phyloP scores from a whole-genome alignment of 2,113 vertebrate species.

The Polyodon spathula region DNA sequence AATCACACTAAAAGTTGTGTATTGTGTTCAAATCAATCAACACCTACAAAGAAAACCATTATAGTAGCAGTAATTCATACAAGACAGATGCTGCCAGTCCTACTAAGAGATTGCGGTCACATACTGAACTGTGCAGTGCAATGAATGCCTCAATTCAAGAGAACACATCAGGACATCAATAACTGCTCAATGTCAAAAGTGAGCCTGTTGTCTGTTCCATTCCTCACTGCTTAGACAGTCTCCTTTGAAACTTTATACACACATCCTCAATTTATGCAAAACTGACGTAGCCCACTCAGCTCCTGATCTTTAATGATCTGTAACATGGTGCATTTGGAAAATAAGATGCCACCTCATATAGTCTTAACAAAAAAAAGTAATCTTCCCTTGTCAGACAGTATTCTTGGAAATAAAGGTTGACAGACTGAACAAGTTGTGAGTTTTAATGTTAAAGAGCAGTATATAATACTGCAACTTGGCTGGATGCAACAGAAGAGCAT shows the following conservation, averaged over 20 bases:
- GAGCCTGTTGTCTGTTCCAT: not conserved
- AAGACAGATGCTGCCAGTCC: not conserved
- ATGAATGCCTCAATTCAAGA: constrained; percentile 1
- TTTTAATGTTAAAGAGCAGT: too few species aligned
- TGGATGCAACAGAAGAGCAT: too few species aligned
- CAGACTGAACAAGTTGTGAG: too few species aligned
- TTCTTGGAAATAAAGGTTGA: too few species aligned
- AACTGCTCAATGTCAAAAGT: not conserved
- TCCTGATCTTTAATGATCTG: not conserved
- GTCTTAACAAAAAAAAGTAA: too few species aligned
- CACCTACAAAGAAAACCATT: not conserved
- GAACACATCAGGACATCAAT: constrained; percentile 5
- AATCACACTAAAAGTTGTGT: too few species aligned
- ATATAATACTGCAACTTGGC: too few species aligned
- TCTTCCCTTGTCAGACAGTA: too few species aligned
- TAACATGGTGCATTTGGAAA: not conserved
- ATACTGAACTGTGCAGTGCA: not conserved
- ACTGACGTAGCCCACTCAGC: not conserved
- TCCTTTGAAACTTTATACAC: not conserved
- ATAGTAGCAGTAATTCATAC: not conserved
- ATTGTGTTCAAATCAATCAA: not conserved
- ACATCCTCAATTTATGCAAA: not conserved
- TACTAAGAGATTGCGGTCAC: constrained; percentile 1
- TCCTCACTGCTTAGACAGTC: too few species aligned
- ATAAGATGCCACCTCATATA: not conserved